Evolutionary conservation across 1,140 invertebrate species (phyloP), one percentile per base, ranked within the genome.

Genomic region (Maconellicoccus hirsutus): DNA sequence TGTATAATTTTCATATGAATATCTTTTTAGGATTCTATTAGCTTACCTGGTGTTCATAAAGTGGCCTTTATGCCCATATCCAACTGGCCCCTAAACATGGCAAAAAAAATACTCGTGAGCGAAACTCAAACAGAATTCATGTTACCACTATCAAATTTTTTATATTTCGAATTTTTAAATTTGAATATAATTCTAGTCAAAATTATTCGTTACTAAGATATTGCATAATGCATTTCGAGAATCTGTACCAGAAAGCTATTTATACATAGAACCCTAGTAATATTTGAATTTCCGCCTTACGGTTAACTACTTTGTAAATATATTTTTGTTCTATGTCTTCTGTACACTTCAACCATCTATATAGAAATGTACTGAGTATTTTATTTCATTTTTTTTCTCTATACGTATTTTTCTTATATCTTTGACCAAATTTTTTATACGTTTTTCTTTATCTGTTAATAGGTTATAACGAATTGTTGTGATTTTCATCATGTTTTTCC

Each of bases 401-500:
- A 52, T 52, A 52, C 42, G 42, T 52, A 52, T 16, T 52, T 52
- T 52, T 52, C 42, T 52, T 52, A 52, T 52, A 52, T 52, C 42
- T 52, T 52, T 52, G 42, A 52, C 42, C 42, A 52, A 52, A 52
- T 52, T 52, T 52, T 52, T 52, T 52, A 52, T 52, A 52, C 42
- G 42, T 52, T 52, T 52, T 52, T 52, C 42, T 52, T 52, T 52
- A 52, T 52, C 42, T 52, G 42, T 52, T 52, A 52, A 52, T 52
- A 52, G 42, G n/a, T 52, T 52, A 52, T 52, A 52, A 52, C 42
- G 42, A 52, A 52, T 52, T 52, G 42, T 52, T 52, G 42, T 52
- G 42, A 52, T 52, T 52, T 52, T 52, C 42, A 19, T 52, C 42
- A 52, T 52, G 42, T 52, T 52, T 52, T 52, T 52, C 42, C 42